phyloP scores from a whole-genome alignment of 2,797 vertebrate genomes.

The Acestrorhynchus altus region DNA sequence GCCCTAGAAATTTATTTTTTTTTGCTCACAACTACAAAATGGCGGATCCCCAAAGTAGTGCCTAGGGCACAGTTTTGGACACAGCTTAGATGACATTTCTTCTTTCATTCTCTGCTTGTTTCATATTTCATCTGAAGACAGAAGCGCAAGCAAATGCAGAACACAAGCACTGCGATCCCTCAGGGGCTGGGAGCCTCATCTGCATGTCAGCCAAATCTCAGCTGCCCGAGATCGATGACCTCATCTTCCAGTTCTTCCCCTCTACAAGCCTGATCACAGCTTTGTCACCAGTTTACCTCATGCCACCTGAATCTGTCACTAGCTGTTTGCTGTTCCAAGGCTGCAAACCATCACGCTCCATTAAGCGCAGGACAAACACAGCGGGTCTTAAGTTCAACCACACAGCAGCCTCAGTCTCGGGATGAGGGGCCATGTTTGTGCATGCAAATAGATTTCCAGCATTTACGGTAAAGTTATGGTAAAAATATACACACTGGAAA shows the following conservation, averaged over 20 bases:
- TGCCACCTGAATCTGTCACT: conserved; percentile 6
- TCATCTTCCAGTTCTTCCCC: conserved; percentile 1
- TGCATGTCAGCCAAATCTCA: conserved; percentile 22
- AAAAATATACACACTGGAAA: not conserved
- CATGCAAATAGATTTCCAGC: conserved; percentile 9
- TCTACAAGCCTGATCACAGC: not conserved
- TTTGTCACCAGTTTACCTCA: conserved; percentile 10
- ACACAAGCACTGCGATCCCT: not conserved
- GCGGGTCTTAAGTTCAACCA: not conserved
- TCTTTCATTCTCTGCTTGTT: not conserved
- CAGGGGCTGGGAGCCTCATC: not conserved
- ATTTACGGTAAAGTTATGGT: not conserved
- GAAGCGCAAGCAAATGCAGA: not conserved
- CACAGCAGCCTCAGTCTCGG: not conserved
- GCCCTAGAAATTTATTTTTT: no score
- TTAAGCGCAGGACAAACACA: conserved; percentile 22
- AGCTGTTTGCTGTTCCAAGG: not conserved
- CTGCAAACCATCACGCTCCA: conserved; percentile 18
- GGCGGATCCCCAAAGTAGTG: no score
- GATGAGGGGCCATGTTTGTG: not conserved
- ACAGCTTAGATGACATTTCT: not conserved
- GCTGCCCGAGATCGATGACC: conserved; percentile 9
- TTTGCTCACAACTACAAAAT: no score
- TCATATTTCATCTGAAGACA: not conserved
- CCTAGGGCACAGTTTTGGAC: no score